Conservation (phyloP, 2,113 vertebrate genomes). For the Ceuthmochares aereus region DNA sequence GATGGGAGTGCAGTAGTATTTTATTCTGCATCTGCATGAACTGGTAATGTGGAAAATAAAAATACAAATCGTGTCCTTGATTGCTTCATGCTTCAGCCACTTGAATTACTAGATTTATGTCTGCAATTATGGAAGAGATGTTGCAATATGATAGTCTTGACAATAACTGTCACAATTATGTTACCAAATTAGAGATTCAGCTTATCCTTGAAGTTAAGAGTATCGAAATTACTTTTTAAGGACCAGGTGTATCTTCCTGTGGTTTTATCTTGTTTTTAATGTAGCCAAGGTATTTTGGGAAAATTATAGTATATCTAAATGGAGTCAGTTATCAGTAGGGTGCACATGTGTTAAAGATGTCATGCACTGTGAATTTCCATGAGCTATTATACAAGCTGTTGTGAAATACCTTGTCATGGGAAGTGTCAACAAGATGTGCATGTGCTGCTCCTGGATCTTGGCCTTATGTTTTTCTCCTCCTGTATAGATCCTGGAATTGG, state of each 20-base stretch:
- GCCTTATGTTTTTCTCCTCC: neutral
- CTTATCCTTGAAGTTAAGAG: constrained; percentile 38
- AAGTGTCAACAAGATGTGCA: neutral
- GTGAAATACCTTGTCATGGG: neutral
- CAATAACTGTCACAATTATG: constrained; percentile 61
- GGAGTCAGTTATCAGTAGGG: neutral
- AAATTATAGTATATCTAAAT: neutral
- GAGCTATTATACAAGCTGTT: neutral
- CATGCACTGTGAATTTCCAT: neutral
- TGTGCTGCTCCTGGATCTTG: neutral
- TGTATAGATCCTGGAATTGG: constrained; percentile 90
- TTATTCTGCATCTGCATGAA: constrained; percentile 50
- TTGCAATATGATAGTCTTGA: constrained; percentile 37
- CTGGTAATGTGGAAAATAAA: constrained; percentile 59
- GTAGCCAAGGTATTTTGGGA: neutral
- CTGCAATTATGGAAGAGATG: constrained; percentile 51
- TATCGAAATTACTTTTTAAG: constrained; percentile 33
- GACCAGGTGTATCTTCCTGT: neutral
- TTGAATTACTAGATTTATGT: constrained; percentile 59
- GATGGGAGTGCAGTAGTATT: constrained; percentile 30
- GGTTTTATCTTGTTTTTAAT: constrained; percentile 26
- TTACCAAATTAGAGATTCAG: constrained; percentile 43
- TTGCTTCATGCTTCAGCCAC: constrained; percentile 57
- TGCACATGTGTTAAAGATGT: neutral
- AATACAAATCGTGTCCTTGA: constrained; percentile 57